Evolutionary conservation across 2,888 invertebrate genomes (phyloP).

Genomic region (Calliopum simillimum): DNA sequence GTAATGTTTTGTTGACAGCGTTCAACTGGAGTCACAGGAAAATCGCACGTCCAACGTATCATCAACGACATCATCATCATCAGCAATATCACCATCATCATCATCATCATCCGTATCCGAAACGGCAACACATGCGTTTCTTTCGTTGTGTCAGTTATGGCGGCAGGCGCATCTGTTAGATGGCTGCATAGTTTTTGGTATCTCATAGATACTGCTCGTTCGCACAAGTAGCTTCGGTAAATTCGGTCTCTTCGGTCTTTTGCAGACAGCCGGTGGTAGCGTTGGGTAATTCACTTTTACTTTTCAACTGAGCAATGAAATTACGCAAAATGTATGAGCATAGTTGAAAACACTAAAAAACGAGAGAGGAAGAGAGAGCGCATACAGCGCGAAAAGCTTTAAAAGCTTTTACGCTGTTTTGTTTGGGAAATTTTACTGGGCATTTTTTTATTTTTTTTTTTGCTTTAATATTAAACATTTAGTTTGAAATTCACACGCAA

Average conservation of each 20-base stretch:
- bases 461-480: too few relatives aligned
- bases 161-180: conserved; percentile 2
- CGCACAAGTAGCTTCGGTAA: too few relatives aligned
- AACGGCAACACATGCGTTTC: not conserved
- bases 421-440: conserved; percentile 1
- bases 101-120: too few relatives aligned
- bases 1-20: conserved; percentile 4
- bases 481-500: not conserved
- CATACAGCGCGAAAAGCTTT: not conserved
- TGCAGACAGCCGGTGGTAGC: not conserved
- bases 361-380: not conserved
- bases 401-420: conserved; percentile 8
- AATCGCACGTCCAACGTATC: not conserved
- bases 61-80: too few relatives aligned
- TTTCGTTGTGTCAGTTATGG: not conserved
- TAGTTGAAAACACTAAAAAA: not conserved
- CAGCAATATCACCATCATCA: too few relatives aligned
- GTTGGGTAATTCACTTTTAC: conserved; percentile 1
- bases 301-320: not conserved
- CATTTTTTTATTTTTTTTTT: too few relatives aligned
- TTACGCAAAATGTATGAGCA: not conserved
- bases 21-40: conserved; percentile 6
- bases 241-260: not conserved
- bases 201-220: not conserved
- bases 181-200: not conserved